Evolutionary conservation across 2,797 vertebrate genomes (phyloP).

Genomic region (Decapterus maruadsi): DNA sequence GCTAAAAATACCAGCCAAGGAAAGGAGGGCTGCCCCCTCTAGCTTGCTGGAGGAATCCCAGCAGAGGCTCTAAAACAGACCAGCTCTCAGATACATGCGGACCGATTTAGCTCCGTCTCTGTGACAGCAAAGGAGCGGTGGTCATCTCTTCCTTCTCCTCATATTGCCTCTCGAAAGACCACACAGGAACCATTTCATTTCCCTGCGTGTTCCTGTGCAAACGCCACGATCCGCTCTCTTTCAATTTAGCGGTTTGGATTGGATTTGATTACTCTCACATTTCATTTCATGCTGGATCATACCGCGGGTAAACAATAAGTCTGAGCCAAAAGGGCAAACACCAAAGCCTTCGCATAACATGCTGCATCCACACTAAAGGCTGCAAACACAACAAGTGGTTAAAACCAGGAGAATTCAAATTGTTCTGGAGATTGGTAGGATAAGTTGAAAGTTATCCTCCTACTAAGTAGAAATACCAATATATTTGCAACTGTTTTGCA

Average conservation of each 20-base stretch:
- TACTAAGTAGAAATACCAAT: conserved; percentile 8
- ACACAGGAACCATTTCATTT: conserved; percentile 24
- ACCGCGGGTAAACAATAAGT: neutral
- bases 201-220: neutral
- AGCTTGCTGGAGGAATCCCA: conserved; percentile 79
- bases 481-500: conserved; percentile 43
- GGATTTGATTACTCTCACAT: neutral
- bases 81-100: conserved; percentile 65
- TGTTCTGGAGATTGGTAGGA: neutral
- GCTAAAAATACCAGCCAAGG: conserved; percentile 79
- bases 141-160: conserved; percentile 58
- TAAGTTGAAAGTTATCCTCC: conserved; percentile 8
- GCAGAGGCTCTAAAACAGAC: conserved; percentile 73
- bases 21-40: conserved; percentile 78
- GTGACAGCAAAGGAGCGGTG: conserved; percentile 58
- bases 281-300: conserved; percentile 21
- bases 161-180: conserved; percentile 42
- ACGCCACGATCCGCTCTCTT: neutral
- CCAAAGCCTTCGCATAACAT: neutral
- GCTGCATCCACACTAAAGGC: conserved; percentile 12
- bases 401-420: conserved; percentile 23
- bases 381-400: conserved; percentile 1
- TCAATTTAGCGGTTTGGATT: neutral
- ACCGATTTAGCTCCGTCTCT: conserved; percentile 78
- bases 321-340: neutral